Conservation (phyloP, 1,140 invertebrate species). For the fruit fly (Drosophila melanogaster) region DNA sequence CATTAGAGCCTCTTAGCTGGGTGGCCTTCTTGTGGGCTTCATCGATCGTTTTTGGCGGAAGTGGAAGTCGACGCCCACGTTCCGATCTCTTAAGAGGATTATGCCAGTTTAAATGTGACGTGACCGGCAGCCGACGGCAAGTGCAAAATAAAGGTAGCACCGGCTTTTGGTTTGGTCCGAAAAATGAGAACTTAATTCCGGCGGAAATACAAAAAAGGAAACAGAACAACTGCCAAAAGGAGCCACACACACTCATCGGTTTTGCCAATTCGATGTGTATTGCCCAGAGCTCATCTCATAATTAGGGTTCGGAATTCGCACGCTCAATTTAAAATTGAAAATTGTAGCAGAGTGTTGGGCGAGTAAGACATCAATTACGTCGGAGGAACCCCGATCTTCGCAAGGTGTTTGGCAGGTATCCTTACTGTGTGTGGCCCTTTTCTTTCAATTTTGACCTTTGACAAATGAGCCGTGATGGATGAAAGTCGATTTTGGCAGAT, state of each 20-base stretch:
- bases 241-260: constrained; percentile 24
- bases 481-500: constrained; percentile 39
- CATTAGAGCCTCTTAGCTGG: constrained; percentile 60
- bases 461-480: constrained; percentile 74
- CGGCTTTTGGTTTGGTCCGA: constrained; percentile 22
- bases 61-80: constrained; percentile 72
- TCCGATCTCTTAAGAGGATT: constrained; percentile 67
- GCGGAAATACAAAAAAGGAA: constrained; percentile 63
- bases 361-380: constrained; percentile 74
- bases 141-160: constrained; percentile 54
- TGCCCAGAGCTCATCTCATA: constrained; percentile 59
- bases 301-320: constrained; percentile 80
- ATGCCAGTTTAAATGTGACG: constrained; percentile 67
- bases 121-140: constrained; percentile 61
- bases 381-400: constrained; percentile 13
- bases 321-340: constrained; percentile 81
- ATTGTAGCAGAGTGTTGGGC: constrained; percentile 54
- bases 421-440: constrained; percentile 55
- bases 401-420: constrained; percentile 57
- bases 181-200: constrained; percentile 71
- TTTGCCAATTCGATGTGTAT: constrained; percentile 26
- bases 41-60: constrained; percentile 30
- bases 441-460: constrained; percentile 61
- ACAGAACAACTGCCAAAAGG: constrained; percentile 4
- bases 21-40: constrained; percentile 42